phyloP scores from a whole-genome alignment of 2,888 invertebrate species.

The Pollenia amentaria region DNA sequence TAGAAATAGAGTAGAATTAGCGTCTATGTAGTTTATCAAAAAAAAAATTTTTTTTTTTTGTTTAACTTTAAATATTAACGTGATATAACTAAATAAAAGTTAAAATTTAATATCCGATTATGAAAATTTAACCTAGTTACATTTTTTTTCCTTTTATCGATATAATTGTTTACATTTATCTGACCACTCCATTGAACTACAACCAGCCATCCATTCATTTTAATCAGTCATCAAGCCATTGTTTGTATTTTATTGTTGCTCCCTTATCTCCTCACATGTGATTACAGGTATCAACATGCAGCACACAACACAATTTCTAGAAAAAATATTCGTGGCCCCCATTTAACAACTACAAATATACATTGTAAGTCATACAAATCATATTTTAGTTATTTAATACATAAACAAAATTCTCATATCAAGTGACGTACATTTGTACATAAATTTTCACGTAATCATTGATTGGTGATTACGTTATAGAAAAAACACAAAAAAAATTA shows the following conservation, averaged over 20 bases:
- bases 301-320: conserved; percentile 15
- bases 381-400: background rate
- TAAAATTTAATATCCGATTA: background rate
- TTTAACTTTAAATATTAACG: too few relatives aligned
- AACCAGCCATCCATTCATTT: conserved; percentile 29
- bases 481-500: background rate
- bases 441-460: conserved; percentile 36
- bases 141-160: background rate
- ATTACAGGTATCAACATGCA: background rate
- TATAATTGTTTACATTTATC: background rate
- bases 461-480: conserved; percentile 36
- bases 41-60: too few relatives aligned
- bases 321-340: background rate
- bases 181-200: conserved; percentile 13
- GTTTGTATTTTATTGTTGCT: background rate
- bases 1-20: background rate
- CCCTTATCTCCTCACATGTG: conserved; percentile 30
- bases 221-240: conserved; percentile 32
- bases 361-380: conserved; percentile 17
- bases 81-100: too few relatives aligned
- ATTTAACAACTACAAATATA: conserved; percentile 4
- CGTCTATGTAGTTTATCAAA: too few relatives aligned
- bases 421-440: conserved; percentile 44
- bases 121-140: conserved; percentile 29
- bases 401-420: background rate